These are phyloP conservation scores for Scomberomorus guttatus DNA, from an alignment of 2,797 vertebrate genomes.

Conservation along the genomic window DNA sequence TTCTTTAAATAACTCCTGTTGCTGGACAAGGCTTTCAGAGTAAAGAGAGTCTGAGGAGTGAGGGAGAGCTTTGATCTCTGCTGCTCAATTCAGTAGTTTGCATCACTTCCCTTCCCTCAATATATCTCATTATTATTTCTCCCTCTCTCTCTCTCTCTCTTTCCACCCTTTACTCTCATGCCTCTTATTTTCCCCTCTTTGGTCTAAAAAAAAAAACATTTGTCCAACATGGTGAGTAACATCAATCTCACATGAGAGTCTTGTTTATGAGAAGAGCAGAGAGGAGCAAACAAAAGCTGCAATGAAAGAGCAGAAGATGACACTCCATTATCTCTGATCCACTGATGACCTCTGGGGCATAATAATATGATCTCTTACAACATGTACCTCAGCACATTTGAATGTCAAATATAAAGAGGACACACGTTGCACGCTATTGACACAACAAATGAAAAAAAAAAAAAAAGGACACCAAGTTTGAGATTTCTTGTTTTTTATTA, in stretches of 20 bases:
- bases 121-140: conserved; percentile 12
- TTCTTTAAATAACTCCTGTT: conserved; percentile 85
- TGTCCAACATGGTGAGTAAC: conserved; percentile 19
- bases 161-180: conserved; percentile 14
- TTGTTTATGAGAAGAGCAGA: conserved; percentile 35
- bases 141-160: background rate
- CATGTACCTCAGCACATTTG: background rate
- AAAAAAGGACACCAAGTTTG: conserved; percentile 32
- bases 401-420: conserved; percentile 38
- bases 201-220: conserved; percentile 17
- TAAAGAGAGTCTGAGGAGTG: conserved; percentile 60
- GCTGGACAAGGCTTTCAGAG: conserved; percentile 75
- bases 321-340: conserved; percentile 30
- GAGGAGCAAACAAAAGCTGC: conserved; percentile 31
- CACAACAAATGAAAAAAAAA: conserved; percentile 15
- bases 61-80: conserved; percentile 74
- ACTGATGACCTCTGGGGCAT: conserved; percentile 13
- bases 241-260: conserved; percentile 29
- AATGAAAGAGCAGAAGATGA: conserved; percentile 19
- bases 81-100: conserved; percentile 61
- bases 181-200: conserved; percentile 4
- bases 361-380: conserved; percentile 29
- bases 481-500: conserved; percentile 87
- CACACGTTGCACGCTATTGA: background rate
- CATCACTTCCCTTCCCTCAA: conserved; percentile 63